phyloP scores from a whole-genome alignment of 2,888 invertebrate species.

The Rhogogaster chlorosoma region DNA sequence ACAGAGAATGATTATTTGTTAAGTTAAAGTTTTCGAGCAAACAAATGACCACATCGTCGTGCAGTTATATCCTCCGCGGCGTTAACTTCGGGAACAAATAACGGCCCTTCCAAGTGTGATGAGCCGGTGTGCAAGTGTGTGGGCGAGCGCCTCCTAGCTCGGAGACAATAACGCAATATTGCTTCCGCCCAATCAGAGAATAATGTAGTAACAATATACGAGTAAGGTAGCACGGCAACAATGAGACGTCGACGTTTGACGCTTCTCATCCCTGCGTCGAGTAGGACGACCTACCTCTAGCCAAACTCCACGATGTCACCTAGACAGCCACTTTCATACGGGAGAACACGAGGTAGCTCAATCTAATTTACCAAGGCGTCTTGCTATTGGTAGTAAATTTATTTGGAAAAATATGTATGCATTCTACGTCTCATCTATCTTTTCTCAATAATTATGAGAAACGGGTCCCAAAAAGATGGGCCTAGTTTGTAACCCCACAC shows the following conservation, averaged over 20 bases:
- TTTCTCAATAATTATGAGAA: background rate
- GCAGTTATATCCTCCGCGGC: conserved; percentile 16
- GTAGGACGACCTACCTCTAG: background rate
- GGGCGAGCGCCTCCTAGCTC: background rate
- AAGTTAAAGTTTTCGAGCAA: background rate
- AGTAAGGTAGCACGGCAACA: background rate
- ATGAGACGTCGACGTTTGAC: conserved; percentile 14
- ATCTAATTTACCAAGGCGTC: background rate
- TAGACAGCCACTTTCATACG: background rate
- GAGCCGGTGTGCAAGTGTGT: background rate
- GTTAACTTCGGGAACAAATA: conserved; percentile 38
- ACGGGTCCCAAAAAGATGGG: background rate
- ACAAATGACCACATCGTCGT: conserved; percentile 17
- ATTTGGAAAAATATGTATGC: background rate
- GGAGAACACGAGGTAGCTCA: background rate
- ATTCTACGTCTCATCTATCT: background rate
- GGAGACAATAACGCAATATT: conserved; percentile 44
- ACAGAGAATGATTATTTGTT: background rate
- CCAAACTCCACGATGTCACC: background rate
- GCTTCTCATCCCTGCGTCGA: background rate
- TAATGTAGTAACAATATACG: conserved; percentile 31
- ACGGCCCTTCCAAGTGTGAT: background rate
- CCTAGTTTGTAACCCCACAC: background rate
- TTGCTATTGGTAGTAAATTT: background rate
- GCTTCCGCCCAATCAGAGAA: conserved; percentile 44